Base-by-base conservation (phyloP, 1,140 invertebrate genomes). In the Cydia pomonella region DNA sequence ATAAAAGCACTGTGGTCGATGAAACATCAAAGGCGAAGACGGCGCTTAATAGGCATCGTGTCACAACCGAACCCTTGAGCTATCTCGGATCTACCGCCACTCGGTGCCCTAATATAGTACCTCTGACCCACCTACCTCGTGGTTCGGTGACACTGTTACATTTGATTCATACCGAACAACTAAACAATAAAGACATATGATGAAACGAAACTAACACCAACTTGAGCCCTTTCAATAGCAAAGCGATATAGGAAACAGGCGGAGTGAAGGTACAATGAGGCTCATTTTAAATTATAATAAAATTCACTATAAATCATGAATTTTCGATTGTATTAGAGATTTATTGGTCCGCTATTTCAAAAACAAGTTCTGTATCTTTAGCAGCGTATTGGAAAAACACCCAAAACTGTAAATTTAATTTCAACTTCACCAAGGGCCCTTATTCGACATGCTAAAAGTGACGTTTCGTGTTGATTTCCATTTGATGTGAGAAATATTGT, bases 11-110 rank as follows among this genome's bases (percentile, higher is more conserved):
- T 69, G 23, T 69, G 64, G 64, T 27, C 25, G n/a, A 69, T 18
- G 27, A 29, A 33, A 69, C 64, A 38, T 69, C 64, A 69, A 69
- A 69, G 64, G 33, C 64, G 27, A 59, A 75, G 74, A 50, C 74
- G 74, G 64, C 74, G 33, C 21, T 69, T 69, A 69, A 69, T 69
- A 33, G 64, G 64, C 64, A 69, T 23, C 64, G 64, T 75, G 47
- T 75, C 47, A 71, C 41, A 75, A 59, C 53, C 73, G 59, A 74
- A 71, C 81, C 64, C 79, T 75, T 76, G 72, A 73, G 59, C 79
- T 81, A 82, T 82, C 80, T 73, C 69, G 73, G 74, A 81, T 79
- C 79, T 76, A 76, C 81, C 81, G 80, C 82, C 78, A 76, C 76
- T 84, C 81, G 81, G 73, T 82, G 80, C 77, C 77, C 80, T 77